Percentiles rank a stretch among this genome's conserved stretches.
These are phyloP conservation scores for Falco cherrug DNA, from an alignment of 2,797 vertebrate genomes.

Conservation along the genomic window DNA sequence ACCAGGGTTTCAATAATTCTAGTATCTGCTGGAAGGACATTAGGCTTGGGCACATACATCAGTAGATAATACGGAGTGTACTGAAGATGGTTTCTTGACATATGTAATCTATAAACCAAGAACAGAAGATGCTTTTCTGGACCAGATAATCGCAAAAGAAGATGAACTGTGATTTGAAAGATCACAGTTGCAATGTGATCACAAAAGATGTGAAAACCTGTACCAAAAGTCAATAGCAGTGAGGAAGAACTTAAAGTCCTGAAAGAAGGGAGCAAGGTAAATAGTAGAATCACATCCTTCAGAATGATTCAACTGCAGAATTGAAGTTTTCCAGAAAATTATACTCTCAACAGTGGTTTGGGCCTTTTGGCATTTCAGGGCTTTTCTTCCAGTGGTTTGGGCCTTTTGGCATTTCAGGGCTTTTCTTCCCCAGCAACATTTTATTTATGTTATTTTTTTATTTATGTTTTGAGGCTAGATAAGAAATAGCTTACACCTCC, in stretches of 20 bases:
- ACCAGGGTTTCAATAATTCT: neutral
- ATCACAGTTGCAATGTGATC: too few species aligned
- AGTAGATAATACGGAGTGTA: neutral
- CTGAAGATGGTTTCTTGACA: neutral
- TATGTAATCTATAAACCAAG: neutral
- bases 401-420: neutral
- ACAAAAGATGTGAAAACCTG: neutral
- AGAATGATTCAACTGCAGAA: neutral
- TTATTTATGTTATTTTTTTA: neutral
- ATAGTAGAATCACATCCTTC: neutral
- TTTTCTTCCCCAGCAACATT: neutral
- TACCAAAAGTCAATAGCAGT: neutral
- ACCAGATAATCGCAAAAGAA: neutral
- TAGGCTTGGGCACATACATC: neutral
- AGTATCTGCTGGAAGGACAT: neutral
- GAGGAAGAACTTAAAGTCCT: neutral
- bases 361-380: neutral
- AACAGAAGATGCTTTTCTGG: neutral
- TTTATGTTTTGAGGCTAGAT: neutral
- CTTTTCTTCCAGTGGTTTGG: neutral
- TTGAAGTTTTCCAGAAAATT: neutral
- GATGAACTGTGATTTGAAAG: neutral
- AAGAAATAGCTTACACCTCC: neutral
- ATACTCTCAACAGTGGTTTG: neutral
- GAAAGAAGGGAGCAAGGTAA: neutral